Conservation (phyloP, 2,888 invertebrate species). For the Vandiemenella viatica region DNA sequence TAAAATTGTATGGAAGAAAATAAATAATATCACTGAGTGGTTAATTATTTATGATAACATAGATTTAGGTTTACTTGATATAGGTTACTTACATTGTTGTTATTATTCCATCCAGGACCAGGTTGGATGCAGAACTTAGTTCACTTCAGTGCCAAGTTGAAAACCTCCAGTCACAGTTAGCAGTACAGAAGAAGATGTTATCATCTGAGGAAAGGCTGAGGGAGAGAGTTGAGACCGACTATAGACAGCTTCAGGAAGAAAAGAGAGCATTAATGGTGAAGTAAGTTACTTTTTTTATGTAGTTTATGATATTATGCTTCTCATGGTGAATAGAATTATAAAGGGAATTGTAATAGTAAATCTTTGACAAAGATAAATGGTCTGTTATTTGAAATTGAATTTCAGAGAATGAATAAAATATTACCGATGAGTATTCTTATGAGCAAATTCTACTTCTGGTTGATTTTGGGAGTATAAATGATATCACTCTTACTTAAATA, state of each 20-base stretch:
- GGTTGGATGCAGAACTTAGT: conserved; percentile 22
- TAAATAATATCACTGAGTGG: not conserved
- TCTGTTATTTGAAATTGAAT: too few species aligned
- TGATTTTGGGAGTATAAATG: too few species aligned
- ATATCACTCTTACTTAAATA: too few species aligned
- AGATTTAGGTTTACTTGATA: not conserved
- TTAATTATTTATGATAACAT: not conserved
- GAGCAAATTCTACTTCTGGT: too few species aligned
- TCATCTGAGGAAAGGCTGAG: conserved; percentile 24
- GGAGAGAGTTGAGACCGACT: conserved; percentile 24
- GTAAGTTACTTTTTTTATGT: too few species aligned
- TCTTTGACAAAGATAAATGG: too few species aligned
- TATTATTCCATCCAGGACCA: conserved; percentile 17
- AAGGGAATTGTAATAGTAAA: not conserved
- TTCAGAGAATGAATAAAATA: too few species aligned
- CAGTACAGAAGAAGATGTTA: conserved; percentile 23
- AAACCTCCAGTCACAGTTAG: conserved; percentile 23
- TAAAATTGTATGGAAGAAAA: too few species aligned
- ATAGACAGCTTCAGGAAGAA: conserved; percentile 18
- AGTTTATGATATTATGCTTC: too few species aligned
- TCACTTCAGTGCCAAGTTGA: conserved; percentile 22
- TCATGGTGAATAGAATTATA: too few species aligned
- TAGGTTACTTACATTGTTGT: not conserved
- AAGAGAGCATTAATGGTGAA: conserved; percentile 17
- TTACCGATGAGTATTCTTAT: too few species aligned